Evolutionary conservation across 1,140 invertebrate species (phyloP).

Genomic region (Hyles euphorbiae): DNA sequence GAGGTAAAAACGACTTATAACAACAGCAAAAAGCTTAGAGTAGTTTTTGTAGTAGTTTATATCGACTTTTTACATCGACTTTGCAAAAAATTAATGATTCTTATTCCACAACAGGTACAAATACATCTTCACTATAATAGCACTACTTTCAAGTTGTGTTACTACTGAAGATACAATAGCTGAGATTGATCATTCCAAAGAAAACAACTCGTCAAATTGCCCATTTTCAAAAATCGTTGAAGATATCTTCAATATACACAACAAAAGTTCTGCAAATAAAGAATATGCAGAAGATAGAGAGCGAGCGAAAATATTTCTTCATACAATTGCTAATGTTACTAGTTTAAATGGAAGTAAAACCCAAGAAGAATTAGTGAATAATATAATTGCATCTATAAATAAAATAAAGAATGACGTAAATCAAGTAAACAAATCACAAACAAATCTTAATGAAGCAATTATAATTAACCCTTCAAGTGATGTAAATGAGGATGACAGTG

Average conservation of each 20-base stretch:
- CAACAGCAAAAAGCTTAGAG: no score
- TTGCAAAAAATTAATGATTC: no score
- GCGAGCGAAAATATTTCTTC: conserved; percentile 42
- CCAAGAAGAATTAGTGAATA: conserved; percentile 57
- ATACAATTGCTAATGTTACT: conserved; percentile 41
- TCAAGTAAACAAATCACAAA: conserved; percentile 28
- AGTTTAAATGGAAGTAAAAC: conserved; percentile 37
- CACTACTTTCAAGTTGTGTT: conserved; percentile 2
- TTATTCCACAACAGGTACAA: not conserved
- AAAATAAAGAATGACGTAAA: conserved; percentile 61
- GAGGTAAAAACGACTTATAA: no score
- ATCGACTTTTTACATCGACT: no score
- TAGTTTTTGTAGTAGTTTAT: no score
- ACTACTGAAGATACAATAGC: conserved; percentile 12
- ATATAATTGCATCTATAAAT: conserved; percentile 65
- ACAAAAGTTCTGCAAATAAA: conserved; percentile 34
- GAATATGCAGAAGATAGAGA: conserved; percentile 34
- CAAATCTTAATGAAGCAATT: conserved; percentile 52
- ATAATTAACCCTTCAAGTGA: conserved; percentile 42
- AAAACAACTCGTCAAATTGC: conserved; percentile 44
- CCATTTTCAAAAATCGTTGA: conserved; percentile 62
- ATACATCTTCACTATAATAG: not conserved
- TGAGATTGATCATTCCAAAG: conserved; percentile 3
- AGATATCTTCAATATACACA: conserved; percentile 63
- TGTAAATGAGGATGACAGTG: conserved; percentile 8